Base-by-base conservation (phyloP, 2,113 vertebrate genomes). In the Erythrolamprus reginae region DNA sequence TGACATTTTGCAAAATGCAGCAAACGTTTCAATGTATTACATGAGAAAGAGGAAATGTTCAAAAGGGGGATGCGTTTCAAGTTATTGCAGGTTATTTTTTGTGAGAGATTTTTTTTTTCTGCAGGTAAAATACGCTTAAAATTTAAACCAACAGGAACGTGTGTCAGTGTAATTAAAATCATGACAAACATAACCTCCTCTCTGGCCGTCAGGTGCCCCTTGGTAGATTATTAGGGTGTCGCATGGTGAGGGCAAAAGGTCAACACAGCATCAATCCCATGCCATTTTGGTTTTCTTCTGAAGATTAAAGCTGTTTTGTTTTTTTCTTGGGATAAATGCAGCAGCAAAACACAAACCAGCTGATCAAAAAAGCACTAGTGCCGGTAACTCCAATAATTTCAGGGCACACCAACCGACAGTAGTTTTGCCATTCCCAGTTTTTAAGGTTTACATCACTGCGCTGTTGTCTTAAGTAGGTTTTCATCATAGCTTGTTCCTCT, bases 201-300 rank as follows among this genome's bases (percentile, higher is more conserved):
- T 97, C 96, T 96, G 97, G 95, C 96, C 96, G 97, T 96, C 94
- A 95, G 96, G 91, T 96, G 97, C 97, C 97, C 97, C 92, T 93
- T 90, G 95, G 97, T 95, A 97, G 96, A 97, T 97, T 97, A 97
- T 90, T 97, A 97, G 65, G 96, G 95, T 97, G 97, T 96, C 97
- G 96, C 94, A 95, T 94, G 95, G 96, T 96, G 97, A 97, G 98
- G 97, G 97, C 97, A 97, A 96, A 96, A 96, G 97, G 97, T 97
- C 97, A 97, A 97, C 93, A 98, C 96, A 97, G 97, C 98, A 97
- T 97, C 97, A 97, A 98, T 98, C 97, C 97, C 97, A 89, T 96
- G 95, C 96, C 95, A 97, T 98, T 98, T 98, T 98, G 98, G 97
- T 98, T 98, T 97, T 98, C 97, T 97, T 98, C 97, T 97, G 97